Conservation (phyloP, 1,140 invertebrate genomes). For the Orius insidiosus region DNA sequence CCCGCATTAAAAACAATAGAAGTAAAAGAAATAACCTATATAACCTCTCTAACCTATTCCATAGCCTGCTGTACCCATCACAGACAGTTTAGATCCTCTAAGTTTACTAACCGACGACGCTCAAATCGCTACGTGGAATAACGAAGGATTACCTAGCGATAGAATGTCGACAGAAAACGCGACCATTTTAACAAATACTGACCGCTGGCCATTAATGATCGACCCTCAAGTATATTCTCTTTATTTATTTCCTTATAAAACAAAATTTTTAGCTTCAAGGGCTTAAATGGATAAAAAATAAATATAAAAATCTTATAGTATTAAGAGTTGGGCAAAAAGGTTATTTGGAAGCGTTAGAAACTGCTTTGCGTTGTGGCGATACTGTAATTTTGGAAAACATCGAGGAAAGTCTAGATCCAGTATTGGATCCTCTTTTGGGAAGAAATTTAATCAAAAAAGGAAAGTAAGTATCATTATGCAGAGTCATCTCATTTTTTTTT, state of each 20-base stretch:
- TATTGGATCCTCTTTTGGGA: constrained; percentile 80
- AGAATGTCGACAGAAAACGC: constrained; percentile 95
- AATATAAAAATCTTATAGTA: constrained; percentile 67
- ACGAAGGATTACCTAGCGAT: constrained; percentile 86
- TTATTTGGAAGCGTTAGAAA: constrained; percentile 80
- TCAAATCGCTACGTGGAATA: constrained; percentile 86
- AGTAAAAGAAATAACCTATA: constrained; percentile 25
- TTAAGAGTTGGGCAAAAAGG: constrained; percentile 79
- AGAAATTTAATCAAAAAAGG: constrained; percentile 90
- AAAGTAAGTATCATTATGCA: constrained; percentile 39
- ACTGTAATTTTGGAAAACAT: constrained; percentile 87
- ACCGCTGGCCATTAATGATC: constrained; percentile 95
- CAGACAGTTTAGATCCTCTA: constrained; percentile 72
- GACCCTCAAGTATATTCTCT: constrained; percentile 61
- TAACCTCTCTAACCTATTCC: background rate
- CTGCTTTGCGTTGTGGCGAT: constrained; percentile 60
- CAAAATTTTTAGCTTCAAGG: constrained; percentile 61
- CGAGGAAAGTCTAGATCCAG: constrained; percentile 82
- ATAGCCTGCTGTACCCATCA: constrained; percentile 63
- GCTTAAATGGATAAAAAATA: constrained; percentile 93
- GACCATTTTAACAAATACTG: constrained; percentile 81
- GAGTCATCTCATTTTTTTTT: constrained; percentile 15
- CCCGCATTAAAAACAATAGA: constrained; percentile 58
- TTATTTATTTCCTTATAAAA: constrained; percentile 10
- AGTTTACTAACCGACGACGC: constrained; percentile 82